Evolutionary conservation across 2,113 vertebrate genomes (phyloP).

Genomic region (Tupaia chinensis): DNA sequence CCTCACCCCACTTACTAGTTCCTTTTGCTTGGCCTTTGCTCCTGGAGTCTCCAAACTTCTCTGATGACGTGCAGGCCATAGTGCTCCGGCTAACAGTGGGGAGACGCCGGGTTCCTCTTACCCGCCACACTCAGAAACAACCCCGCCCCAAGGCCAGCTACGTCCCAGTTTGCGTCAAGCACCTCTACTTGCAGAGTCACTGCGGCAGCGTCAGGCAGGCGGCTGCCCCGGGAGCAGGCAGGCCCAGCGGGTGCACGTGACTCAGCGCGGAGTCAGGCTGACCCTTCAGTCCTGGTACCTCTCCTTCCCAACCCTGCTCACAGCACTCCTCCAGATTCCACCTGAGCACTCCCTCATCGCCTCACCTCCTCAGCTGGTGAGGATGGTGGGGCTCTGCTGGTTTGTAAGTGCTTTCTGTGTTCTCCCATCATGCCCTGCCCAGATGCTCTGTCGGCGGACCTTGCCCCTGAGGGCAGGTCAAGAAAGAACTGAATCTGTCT

Average conservation of each 20-base stretch:
- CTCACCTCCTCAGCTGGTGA: fast-evolving
- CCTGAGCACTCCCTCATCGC: not conserved
- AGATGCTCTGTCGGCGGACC: not conserved
- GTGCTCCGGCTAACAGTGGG: not conserved
- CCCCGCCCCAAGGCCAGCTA: fast-evolving
- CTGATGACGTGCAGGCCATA: fast-evolving
- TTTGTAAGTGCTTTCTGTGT: not conserved
- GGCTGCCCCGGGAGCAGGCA: fast-evolving
- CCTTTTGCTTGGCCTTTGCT: too few species aligned
- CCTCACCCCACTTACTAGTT: fast-evolving
- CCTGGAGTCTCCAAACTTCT: not conserved
- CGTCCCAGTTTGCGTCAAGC: not conserved
- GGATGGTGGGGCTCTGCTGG: not conserved
- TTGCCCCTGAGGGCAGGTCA: not conserved
- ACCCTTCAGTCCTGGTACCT: fast-evolving
- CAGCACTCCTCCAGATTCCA: not conserved
- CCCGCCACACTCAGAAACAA: fast-evolving
- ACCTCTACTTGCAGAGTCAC: not conserved
- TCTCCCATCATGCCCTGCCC: fast-evolving
- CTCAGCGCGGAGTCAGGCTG: not conserved
- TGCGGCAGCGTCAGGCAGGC: fast-evolving
- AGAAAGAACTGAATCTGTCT: fast-evolving
- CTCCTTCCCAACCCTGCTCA: fast-evolving
- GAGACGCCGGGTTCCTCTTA: not conserved
- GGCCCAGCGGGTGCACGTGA: fast-evolving